Conservation (phyloP, 2,888 invertebrate species). For the Drosophila neonasuta region DNA sequence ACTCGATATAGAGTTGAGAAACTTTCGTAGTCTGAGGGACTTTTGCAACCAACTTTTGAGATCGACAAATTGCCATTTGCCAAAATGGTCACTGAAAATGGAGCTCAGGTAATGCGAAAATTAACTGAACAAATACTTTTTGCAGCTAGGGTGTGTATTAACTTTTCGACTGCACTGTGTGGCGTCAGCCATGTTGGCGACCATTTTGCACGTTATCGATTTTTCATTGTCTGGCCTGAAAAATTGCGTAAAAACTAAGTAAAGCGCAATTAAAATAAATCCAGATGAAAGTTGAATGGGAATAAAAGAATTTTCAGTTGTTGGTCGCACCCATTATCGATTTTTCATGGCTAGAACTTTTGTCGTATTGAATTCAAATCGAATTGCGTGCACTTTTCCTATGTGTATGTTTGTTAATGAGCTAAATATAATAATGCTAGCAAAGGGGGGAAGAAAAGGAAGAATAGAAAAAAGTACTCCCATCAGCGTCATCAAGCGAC, state of each 20-base stretch:
- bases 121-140: constrained; percentile 1
- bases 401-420: constrained; percentile 31
- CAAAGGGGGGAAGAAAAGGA: background rate
- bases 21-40: constrained; percentile 15
- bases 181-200: constrained; percentile 79
- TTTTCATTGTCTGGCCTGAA: constrained; percentile 74
- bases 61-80: constrained; percentile 23
- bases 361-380: constrained; percentile 24
- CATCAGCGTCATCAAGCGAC: constrained; percentile 13
- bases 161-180: constrained; percentile 48
- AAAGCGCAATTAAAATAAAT: constrained; percentile 21
- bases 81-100: constrained; percentile 83
- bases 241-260: constrained; percentile 38
- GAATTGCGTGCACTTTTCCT: constrained; percentile 26
- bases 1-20: constrained; percentile 54
- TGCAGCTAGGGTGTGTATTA: constrained; percentile 13
- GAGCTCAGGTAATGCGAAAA: constrained; percentile 80
- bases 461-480: no score
- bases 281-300: background rate
- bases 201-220: constrained; percentile 81
- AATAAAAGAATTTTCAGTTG: background rate
- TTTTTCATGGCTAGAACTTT: constrained; percentile 52
- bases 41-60: constrained; percentile 28
- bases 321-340: constrained; percentile 66
- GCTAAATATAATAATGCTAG: constrained; percentile 9